A percentile compares a stretch with the other conserved stretches of the same genome.
Evolutionary conservation across 2,797 vertebrate genomes (phyloP).

Genomic region (Pitangus sulphuratus): DNA sequence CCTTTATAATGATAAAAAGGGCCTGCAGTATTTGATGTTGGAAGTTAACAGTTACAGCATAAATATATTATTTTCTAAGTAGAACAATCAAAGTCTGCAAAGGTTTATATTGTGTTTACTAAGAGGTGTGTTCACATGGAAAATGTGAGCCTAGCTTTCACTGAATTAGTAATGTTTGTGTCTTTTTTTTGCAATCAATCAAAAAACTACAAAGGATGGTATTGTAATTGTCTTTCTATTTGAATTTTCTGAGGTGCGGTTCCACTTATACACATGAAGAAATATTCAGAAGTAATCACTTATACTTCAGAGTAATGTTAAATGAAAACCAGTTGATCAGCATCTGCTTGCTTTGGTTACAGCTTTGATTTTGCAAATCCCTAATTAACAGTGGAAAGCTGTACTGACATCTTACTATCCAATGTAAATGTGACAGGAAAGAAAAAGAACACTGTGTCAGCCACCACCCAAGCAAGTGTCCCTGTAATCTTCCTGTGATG

Average conservation of each 20-base stretch:
- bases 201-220: not conserved
- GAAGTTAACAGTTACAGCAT: not conserved
- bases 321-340: not conserved
- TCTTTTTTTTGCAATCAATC: not conserved
- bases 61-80: not conserved
- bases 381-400: not conserved
- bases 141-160: not conserved
- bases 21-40: not conserved
- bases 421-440: not conserved
- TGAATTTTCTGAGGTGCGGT: not conserved
- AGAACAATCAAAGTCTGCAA: not conserved
- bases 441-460: not conserved
- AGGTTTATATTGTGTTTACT: not conserved
- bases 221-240: not conserved
- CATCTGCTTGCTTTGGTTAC: not conserved
- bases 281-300: not conserved
- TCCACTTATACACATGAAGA: not conserved
- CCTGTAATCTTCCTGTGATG: constrained; percentile 15
- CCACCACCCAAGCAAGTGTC: not conserved
- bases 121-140: not conserved
- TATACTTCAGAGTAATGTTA: not conserved
- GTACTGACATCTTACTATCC: not conserved
- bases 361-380: not conserved
- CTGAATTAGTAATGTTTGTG: not conserved
- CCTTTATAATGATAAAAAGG: not conserved